These are phyloP conservation scores for Drosophila kikkawai DNA, from an alignment of 1,140 invertebrate species.

Conservation along the genomic window DNA sequence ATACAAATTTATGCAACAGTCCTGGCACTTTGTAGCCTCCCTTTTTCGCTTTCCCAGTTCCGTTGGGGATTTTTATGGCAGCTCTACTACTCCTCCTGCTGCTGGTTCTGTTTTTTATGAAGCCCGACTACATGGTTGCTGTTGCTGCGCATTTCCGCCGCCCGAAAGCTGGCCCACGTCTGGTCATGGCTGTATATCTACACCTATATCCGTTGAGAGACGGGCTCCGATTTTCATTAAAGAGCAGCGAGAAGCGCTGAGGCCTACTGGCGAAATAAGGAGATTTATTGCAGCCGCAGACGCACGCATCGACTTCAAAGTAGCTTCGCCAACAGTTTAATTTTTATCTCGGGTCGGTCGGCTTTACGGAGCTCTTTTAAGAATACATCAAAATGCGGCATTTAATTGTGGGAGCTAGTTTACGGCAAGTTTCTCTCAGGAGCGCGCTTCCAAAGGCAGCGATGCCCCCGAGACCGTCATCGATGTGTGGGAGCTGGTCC, in stretches of 20 bases:
- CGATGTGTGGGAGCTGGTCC: constrained; percentile 29
- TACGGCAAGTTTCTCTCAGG: constrained; percentile 20
- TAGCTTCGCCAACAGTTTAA: constrained; percentile 60
- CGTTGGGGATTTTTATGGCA: constrained; percentile 57
- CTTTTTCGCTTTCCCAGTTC: constrained; percentile 12
- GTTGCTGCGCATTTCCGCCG: constrained; percentile 64
- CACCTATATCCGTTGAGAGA: constrained; percentile 1
- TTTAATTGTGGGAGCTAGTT: constrained; percentile 48
- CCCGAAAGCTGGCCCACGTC: constrained; percentile 2
- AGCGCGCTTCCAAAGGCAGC: constrained; percentile 17
- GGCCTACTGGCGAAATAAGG: constrained; percentile 32
- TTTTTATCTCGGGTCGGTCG: constrained; percentile 11
- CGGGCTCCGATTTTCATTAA: constrained; percentile 73
- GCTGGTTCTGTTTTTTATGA: constrained; percentile 68
- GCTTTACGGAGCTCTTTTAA: constrained; percentile 29
- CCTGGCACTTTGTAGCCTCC: constrained; percentile 63
- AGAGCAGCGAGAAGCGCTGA: constrained; percentile 22
- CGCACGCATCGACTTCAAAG: constrained; percentile 63
- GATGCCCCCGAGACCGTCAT: constrained; percentile 52
- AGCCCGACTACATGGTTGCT: constrained; percentile 51
- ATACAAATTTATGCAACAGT: constrained; percentile 80
- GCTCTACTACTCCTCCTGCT: constrained; percentile 15
- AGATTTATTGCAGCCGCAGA: constrained; percentile 48
- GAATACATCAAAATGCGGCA: constrained; percentile 49
- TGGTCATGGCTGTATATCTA: background rate